Evolutionary conservation across 1,140 invertebrate species (phyloP).

Genomic region (Maniola jurtina): DNA sequence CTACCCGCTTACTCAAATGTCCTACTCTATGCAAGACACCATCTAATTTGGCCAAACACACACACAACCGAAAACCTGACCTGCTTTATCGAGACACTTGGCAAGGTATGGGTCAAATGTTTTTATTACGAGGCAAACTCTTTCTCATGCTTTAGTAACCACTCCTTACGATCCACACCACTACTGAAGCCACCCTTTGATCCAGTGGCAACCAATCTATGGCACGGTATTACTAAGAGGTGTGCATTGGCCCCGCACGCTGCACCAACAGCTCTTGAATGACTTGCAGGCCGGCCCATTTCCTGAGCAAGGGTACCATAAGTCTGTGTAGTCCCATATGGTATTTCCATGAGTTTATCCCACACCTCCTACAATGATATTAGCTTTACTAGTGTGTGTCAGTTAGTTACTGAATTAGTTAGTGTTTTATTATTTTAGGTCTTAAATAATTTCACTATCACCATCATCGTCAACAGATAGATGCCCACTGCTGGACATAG

Average conservation of each 20-base stretch:
- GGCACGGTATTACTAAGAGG: conserved; percentile 67
- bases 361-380: conserved; percentile 62
- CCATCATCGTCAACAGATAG: too few species aligned
- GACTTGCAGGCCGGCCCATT: conserved; percentile 50
- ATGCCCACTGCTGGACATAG: too few species aligned
- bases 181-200: conserved; percentile 64
- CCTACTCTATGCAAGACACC: too few species aligned
- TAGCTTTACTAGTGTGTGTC: neutral
- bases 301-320: conserved; percentile 66
- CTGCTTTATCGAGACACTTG: too few species aligned
- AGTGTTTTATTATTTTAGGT: too few species aligned
- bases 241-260: conserved; percentile 70
- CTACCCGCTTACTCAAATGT: too few species aligned
- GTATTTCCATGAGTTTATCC: conserved; percentile 54
- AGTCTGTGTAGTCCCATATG: conserved; percentile 62
- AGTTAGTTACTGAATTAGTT: neutral
- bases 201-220: conserved; percentile 54
- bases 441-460: too few species aligned
- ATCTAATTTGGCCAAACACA: too few species aligned
- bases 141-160: conserved; percentile 65
- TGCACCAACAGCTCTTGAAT: conserved; percentile 65
- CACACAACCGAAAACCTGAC: too few species aligned
- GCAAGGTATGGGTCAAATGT: too few species aligned
- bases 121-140: conserved; percentile 24
- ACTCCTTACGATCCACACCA: conserved; percentile 64